Conservation (phyloP, 2,797 vertebrate genomes). For the Schizopygopsis pylzovi region DNA sequence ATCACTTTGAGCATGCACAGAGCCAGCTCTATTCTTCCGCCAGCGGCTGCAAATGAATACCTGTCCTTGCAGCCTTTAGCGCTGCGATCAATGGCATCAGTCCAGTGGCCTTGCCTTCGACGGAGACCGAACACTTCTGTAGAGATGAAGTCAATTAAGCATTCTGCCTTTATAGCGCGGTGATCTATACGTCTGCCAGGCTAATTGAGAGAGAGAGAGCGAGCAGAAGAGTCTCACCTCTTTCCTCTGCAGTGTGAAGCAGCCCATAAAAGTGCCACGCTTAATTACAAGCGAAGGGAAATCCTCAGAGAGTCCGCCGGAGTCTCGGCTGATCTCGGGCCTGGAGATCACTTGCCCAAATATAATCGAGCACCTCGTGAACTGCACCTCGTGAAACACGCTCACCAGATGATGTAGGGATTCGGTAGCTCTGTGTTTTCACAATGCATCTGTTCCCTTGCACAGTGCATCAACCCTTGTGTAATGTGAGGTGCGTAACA, state of each 20-base stretch:
- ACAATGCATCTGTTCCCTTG: neutral
- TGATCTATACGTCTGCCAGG: constrained; percentile 47
- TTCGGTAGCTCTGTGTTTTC: constrained; percentile 6
- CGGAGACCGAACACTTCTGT: constrained; percentile 51
- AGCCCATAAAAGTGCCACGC: constrained; percentile 50
- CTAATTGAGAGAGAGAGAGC: constrained; percentile 30
- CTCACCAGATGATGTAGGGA: neutral
- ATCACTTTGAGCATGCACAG: constrained; percentile 47
- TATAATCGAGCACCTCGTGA: constrained; percentile 32
- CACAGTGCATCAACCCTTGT: neutral
- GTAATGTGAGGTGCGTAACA: neutral
- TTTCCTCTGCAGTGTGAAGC: constrained; percentile 15
- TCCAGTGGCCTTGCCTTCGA: constrained; percentile 50
- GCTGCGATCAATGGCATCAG: constrained; percentile 52
- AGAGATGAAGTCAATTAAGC: constrained; percentile 60
- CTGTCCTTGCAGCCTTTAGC: constrained; percentile 45
- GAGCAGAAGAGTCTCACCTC: constrained; percentile 18
- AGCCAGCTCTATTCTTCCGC: constrained; percentile 12
- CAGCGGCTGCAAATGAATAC: constrained; percentile 48
- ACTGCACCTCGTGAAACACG: neutral
- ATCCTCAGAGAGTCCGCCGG: neutral
- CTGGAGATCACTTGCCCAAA: neutral
- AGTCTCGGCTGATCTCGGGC: constrained; percentile 32
- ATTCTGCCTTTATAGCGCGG: constrained; percentile 55
- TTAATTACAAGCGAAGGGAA: constrained; percentile 55